Percentiles rank a stretch among this genome's conserved stretches.
phyloP scores from a whole-genome alignment of 2,113 vertebrate genomes.

The Colossoma macropomum region DNA sequence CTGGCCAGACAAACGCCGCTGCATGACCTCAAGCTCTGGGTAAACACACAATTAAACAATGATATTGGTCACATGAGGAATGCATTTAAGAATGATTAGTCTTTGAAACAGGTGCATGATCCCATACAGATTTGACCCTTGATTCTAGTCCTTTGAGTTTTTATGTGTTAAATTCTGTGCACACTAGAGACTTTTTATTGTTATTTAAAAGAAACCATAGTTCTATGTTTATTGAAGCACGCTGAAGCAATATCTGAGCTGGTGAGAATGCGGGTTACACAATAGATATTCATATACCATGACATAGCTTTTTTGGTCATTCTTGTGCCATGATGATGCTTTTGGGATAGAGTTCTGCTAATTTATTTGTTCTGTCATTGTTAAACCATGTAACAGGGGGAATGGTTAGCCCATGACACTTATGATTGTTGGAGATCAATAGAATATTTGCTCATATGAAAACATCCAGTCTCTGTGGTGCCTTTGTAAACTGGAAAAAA shows the following conservation, averaged over 20 bases:
- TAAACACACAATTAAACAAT: conserved; percentile 60
- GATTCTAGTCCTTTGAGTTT: background rate
- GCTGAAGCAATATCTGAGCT: background rate
- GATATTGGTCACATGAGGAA: conserved; percentile 59
- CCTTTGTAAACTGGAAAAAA: too few relatives aligned
- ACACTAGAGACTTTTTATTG: conserved; percentile 17
- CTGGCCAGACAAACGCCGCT: conserved; percentile 54
- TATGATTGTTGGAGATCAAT: too few relatives aligned
- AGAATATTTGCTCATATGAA: too few relatives aligned
- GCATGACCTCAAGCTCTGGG: conserved; percentile 50
- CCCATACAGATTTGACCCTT: conserved; percentile 38
- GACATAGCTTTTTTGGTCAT: background rate
- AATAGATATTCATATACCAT: background rate
- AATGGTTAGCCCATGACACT: too few relatives aligned
- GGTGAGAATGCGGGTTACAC: conserved; percentile 9
- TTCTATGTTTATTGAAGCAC: background rate
- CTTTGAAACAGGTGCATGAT: conserved; percentile 67
- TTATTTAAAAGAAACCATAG: background rate
- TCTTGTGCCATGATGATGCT: background rate
- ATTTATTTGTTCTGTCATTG: background rate
- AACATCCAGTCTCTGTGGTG: too few relatives aligned
- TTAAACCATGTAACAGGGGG: too few relatives aligned
- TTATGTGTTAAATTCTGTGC: background rate
- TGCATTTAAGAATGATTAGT: conserved; percentile 49
- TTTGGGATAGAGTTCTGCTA: background rate